Evolutionary conservation across 2,113 vertebrate species (phyloP), one percentile per base, ranked within the genome.

Genomic region (Catagonus wagneri): DNA sequence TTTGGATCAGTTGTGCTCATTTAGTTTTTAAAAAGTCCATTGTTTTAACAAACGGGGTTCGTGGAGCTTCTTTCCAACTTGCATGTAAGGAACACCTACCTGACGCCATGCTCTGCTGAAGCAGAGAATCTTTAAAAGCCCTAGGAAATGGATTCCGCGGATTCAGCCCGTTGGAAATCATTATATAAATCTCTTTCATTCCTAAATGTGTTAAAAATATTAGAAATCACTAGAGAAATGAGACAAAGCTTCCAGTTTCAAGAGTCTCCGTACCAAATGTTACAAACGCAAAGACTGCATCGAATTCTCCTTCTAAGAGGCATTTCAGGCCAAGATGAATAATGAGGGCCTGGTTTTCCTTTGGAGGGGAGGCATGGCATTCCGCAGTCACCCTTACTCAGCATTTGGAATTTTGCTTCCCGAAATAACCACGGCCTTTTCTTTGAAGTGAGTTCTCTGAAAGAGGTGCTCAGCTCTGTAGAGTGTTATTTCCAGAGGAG

Each of bases 151-250:
- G 95, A 98, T 96, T 83, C 93, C 74, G 78, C 89, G 98, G 97
- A 65, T 74, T 90, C 94, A 95, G 96, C 95, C 96, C 88, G 86
- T 81, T 97, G 97, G 92, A 96, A 98, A 97, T 97, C 92, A 98
- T 96, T 94, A 94, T 32, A 56, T 85, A 94, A 97, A 97, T 92
- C 86, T 96, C 98, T 96, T 98, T 97, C 96, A 94, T 96, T 96
- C 96, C 96, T 89, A 93, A 93, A 94, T 93, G 69, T 7, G 60
- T 34, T 83, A 14, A 72, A 75, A 66, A 36, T 10, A 15, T 19
- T 19, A 72, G 95, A 81, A 90, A 89, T 96, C 96, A 95, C 95
- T 60, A 50, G 94, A 84, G 94, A 54, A 97, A 89, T n/a, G 94
- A 97, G 96, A 97, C 91, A 83, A 96, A 96, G 89, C 86, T 71